Conservation (phyloP, 1,140 invertebrate genomes). For the Hesperophylax magnus region DNA sequence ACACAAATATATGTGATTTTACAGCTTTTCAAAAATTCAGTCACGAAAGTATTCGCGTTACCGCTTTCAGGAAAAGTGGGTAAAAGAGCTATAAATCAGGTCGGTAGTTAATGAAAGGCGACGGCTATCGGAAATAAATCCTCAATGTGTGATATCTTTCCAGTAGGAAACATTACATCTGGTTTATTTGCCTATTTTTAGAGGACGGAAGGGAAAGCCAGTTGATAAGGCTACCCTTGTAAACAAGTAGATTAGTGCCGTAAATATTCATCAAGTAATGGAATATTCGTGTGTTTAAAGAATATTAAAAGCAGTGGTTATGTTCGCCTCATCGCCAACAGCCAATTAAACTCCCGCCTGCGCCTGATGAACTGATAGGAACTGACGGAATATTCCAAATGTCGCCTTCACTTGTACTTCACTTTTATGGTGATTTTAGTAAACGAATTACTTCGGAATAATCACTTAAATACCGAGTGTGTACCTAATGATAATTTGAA, state of each 20-base stretch:
- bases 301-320: conserved; percentile 24
- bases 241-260: conserved; percentile 38
- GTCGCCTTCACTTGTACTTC: neutral
- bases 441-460: no score
- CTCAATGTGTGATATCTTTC: conserved; percentile 19
- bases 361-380: conserved; percentile 15
- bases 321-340: conserved; percentile 18
- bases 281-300: conserved; percentile 32
- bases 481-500: conserved; percentile 14
- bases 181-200: conserved; percentile 22
- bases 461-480: no score
- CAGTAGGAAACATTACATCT: conserved; percentile 17
- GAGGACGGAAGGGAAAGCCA: conserved; percentile 20
- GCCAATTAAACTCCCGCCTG: conserved; percentile 4
- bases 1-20: neutral
- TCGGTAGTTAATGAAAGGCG: conserved; percentile 16
- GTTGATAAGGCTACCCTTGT: conserved; percentile 30
- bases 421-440: no score
- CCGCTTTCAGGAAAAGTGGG: no score
- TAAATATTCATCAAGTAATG: conserved; percentile 41
- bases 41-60: no score
- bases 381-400: neutral
- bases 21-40: neutral
- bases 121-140: conserved; percentile 4
- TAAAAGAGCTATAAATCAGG: neutral